Base-by-base conservation (phyloP, 2,797 vertebrate species). In the Acanthiza pusilla region DNA sequence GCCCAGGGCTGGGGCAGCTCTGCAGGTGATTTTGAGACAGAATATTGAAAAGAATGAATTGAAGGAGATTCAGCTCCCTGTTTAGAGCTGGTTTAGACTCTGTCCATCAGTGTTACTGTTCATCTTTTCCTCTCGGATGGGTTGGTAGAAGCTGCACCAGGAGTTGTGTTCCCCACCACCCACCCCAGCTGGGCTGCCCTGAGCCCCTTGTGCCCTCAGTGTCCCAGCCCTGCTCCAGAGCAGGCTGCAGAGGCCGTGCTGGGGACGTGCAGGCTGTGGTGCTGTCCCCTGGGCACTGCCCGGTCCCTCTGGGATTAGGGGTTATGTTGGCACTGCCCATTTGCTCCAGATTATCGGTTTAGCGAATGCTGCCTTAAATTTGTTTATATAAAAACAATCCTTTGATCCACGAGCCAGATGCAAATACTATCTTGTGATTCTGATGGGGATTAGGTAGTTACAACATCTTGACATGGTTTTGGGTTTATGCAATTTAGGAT, bases 311-410 rank as follows among this genome's bases (percentile, higher is more conserved):
- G 84, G 51, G 91, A 85, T 87, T 43, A 88, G 57, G 36, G 43
- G n/a, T 74, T 27, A 4, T 32, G n/a, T 8, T 86, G 94, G 89
- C 89, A 22, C 66, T 63, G 62, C 36, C 91, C 85, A 3, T 85
- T 92, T 15, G 71, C 91, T 77, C 5, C 47, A 95, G 96, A 94
- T 95, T 95, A 93, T 84, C 45, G 83, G 54, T 94, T 96, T 93
- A 94, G 87, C 7, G 0, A 54, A 45, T 1, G 38, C 91, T 81
- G 94, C 89, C 93, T 94, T 70, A 63, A 94, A 94, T 93, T 91
- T 96, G 91, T 97, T 96, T 96, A 92, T 94, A 67, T 96, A 97
- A 96, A 94, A 94, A n/a, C 93, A 96, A 96, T 93, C 94, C 94
- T 92, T 95, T 97, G 94, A 95, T 96, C 93, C 93, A 81, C 60